phyloP scores from a whole-genome alignment of 2,888 invertebrate genomes.

The Lordiphosa andalusiaca region DNA sequence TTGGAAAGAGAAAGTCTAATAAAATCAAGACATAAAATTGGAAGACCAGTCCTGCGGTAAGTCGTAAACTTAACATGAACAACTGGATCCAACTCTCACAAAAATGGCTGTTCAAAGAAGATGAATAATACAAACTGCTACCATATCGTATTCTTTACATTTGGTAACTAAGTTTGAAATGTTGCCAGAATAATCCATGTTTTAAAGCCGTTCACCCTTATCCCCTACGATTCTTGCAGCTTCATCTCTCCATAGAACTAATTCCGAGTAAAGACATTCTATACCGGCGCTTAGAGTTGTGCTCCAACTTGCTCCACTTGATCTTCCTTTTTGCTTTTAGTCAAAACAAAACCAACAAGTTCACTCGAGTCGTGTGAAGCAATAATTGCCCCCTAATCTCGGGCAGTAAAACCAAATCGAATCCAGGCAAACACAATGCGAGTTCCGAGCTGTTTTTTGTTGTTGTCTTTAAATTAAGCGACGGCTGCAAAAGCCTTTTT shows the following conservation, averaged over 20 bases:
- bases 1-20: no score
- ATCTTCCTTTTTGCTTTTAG: conserved; percentile 39
- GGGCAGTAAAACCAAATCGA: neutral
- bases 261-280: conserved; percentile 64
- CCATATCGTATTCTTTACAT: no score
- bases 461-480: conserved; percentile 19
- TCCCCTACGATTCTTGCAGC: conserved; percentile 6
- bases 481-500: conserved; percentile 25
- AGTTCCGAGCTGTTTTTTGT: no score
- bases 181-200: no score
- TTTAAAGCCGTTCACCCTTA: neutral
- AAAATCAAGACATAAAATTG: no score
- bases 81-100: no score
- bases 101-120: no score
- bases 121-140: no score
- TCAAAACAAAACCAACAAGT: conserved; percentile 55
- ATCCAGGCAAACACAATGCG: no score
- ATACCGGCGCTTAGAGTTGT: conserved; percentile 65
- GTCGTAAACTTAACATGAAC: no score
- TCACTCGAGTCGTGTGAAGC: conserved; percentile 57
- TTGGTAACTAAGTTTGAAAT: no score
- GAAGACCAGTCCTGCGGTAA: no score
- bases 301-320: conserved; percentile 17
- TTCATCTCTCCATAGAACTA: conserved; percentile 5
- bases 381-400: conserved; percentile 75